Base-by-base conservation (phyloP, 2,797 vertebrate genomes). In the Eupleurogrammus muticus region DNA sequence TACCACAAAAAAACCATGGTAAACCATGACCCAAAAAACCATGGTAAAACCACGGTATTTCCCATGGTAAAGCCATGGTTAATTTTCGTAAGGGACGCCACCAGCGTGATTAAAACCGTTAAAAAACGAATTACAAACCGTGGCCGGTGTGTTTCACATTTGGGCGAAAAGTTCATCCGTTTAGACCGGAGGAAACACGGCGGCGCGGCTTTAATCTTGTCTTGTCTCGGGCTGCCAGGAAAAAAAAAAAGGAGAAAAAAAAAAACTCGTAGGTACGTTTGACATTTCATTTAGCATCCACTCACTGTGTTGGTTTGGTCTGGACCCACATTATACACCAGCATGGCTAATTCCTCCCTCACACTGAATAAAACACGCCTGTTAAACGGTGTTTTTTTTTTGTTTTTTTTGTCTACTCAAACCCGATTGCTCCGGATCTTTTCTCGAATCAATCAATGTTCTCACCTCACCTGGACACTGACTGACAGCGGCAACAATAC, bases 331-430 rank as follows among this genome's bases (percentile, higher is more conserved):
- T 85, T 75, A 69, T 54, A 59, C 65, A 28, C 28, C 28, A 16
- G 16, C 65, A n/a, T 28, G 69, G 50, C 52, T 88, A 79, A 85
- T 78, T 81, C 76, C 2, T 50, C 72, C 50, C 71, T 55, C 83
- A 66, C 83, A 56, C 73, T 56, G 79, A 66, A 70, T 78, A 72
- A 79, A 83, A 65, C 34, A 17, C 34, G 3, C n/a, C 3, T 52
- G 88, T 90, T 93, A 92, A 87, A 87, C 81, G 88, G 89, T 92
- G 90, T 91, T 88, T 90, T 28, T 28, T 28, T 28, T 28, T 28
- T 6, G 3, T 28, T 84, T 90, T n/a, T n/a, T n/a, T n/a, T n/a
- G n/a, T n/a, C n/a, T n/a, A n/a, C n/a, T 85, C 62, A 80, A 77
- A 85, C 80, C 57, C 36, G 66, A 65, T 57, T 66, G 76, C 67